A percentile compares a stretch with the other conserved stretches of the same genome.
phyloP scores from a whole-genome alignment of 2,113 vertebrate genomes.

The Trematomus loennbergii region DNA sequence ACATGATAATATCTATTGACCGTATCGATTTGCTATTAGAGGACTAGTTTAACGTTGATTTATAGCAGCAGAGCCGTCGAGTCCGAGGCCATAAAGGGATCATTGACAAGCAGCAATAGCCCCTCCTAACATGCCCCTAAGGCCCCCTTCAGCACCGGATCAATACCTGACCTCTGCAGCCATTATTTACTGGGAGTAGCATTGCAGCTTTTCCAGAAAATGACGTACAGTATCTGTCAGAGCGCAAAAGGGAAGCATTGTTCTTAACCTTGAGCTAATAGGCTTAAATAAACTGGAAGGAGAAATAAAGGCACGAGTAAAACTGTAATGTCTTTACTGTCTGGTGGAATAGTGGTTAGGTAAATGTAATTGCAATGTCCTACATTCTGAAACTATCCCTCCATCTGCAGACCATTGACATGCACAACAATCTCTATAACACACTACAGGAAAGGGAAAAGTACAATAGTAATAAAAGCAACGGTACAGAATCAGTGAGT shows the following conservation, averaged over 20 bases:
- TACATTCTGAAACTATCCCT: too few relatives aligned
- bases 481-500: not conserved
- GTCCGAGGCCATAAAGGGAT: conserved; percentile 78
- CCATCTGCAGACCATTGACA: too few relatives aligned
- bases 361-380: not conserved
- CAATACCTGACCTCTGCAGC: conserved; percentile 79
- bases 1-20: conserved; percentile 80
- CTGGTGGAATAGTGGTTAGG: not conserved
- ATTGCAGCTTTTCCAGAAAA: conserved; percentile 63
- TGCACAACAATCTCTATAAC: too few relatives aligned
- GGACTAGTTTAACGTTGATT: conserved; percentile 80
- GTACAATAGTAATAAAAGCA: too few relatives aligned
- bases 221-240: conserved; percentile 70
- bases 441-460: too few relatives aligned
- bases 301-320: conserved; percentile 8
- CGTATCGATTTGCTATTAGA: conserved; percentile 79
- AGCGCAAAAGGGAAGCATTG: conserved; percentile 35
- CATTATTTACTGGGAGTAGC: conserved; percentile 73
- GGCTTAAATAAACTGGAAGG: conserved; percentile 6
- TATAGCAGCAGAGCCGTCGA: conserved; percentile 61
- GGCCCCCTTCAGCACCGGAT: conserved; percentile 76
- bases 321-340: not conserved
- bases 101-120: conserved; percentile 81
- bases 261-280: conserved; percentile 58
- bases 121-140: conserved; percentile 75